A percentile compares a stretch with the other conserved stretches of the same genome.
These are phyloP conservation scores for Nothobranchius kuhntae DNA, from an alignment of 2,113 vertebrate species.

Conservation along the genomic window DNA sequence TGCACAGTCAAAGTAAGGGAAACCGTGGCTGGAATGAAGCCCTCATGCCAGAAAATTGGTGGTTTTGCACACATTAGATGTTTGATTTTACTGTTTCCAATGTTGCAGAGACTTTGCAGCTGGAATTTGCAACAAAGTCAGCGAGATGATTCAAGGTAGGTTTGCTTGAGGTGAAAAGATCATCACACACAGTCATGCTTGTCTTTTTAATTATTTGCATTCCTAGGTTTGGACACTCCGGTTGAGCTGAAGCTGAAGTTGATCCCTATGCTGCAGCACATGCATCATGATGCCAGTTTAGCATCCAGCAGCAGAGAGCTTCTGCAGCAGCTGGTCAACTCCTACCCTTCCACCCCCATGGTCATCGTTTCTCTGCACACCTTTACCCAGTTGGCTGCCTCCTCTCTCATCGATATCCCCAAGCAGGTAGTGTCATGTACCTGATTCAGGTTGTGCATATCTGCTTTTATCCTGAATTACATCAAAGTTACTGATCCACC, in stretches of 20 bases:
- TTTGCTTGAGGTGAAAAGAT: too few species aligned
- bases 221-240: conserved; percentile 89
- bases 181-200: background rate
- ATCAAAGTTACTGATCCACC: background rate
- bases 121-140: conserved; percentile 99
- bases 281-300: conserved; percentile 94
- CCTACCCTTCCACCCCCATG: conserved; percentile 95
- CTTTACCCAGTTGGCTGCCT: conserved; percentile 93
- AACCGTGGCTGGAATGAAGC: background rate
- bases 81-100: background rate
- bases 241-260: conserved; percentile 96
- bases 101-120: conserved; percentile 94
- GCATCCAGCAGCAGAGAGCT: conserved; percentile 93
- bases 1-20: conserved; percentile 93
- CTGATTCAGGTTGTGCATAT: background rate
- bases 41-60: background rate
- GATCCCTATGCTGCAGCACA: conserved; percentile 97
- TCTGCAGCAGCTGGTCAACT: conserved; percentile 90
- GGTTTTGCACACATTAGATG: background rate
- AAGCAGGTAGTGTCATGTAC: conserved; percentile 84
- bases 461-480: too few species aligned
- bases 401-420: conserved; percentile 94
- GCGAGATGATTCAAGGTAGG: conserved; percentile 99
- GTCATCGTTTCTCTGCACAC: conserved; percentile 96
- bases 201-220: background rate